Evolutionary conservation across 1,140 invertebrate genomes (phyloP), one percentile per base, ranked within the genome.

Genomic region (Halictus rubicundus): DNA sequence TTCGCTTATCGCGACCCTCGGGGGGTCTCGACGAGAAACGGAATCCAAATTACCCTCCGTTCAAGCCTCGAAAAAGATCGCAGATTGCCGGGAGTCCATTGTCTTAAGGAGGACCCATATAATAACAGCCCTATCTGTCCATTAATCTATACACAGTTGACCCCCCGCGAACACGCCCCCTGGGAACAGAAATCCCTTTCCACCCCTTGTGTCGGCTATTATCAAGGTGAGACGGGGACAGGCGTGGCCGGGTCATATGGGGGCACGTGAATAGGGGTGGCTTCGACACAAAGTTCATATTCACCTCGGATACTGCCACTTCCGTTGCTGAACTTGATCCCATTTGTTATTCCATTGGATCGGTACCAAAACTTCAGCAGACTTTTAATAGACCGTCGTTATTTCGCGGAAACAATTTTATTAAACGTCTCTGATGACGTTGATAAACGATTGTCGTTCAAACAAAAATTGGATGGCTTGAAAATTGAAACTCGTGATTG

Each of bases 111-210:
- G 25, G 49, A 27, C 6, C 42, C 75, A 61, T 70, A 77, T 63
- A 77, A 70, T 70, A 77, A 77, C 57, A 63, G n/a, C n/a, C 42
- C 59, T 77, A 77, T 77, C 75, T 61, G 65, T 39, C 27, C 75
- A 77, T 77, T 77, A 77, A 77, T 77, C 75, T 77, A 70, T 68
- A 70, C 66, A 77, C 75, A 66, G 75, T 70, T 61, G 57, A 27
- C 21, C 66, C 54, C 60, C 66, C 19, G 32, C 32, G 16, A 14
- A 61, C 65, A 25, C 66, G 66, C 49, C n/a, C 57, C 68, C 39
- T 9, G 49, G 57, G 57, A 25, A 70, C 75, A 77, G 65, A 69
- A 61, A 27, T 66, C 75, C 75, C 42, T 83, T 85, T 68, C 39
- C 49, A 63, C 27, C 63, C 46, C 19, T 19, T 14, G 27, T 25